Base-by-base conservation (phyloP, 2,797 vertebrate species). In the Echeneis naucrates region DNA sequence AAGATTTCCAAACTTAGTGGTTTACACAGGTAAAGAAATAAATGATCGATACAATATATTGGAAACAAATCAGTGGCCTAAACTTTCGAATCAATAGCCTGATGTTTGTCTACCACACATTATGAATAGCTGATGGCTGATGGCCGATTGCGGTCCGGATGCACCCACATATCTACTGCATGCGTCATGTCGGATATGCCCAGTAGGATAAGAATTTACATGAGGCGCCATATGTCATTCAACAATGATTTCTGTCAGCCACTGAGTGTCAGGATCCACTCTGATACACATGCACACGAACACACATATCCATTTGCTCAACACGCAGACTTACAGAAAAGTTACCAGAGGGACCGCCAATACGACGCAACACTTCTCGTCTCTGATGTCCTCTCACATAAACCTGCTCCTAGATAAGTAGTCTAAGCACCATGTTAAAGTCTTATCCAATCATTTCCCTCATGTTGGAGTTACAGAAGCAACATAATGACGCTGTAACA, bases 401-500 rank as follows among this genome's bases (percentile, higher is more conserved):
- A 75, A 61, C 42, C 48, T 75, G 53, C 48, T 64, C 30, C 6
- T 51, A 50, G 35, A 30, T 77, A 59, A 68, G 27, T 58, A 53
- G 66, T 67, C 40, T 55, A 50, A 68, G 68, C 59, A 66, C 51
- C 71, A 65, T 23, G 37, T 72, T 75, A 54, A 66, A 65, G 59
- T 58, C 48, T 75, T 51, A 75, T 68, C 40, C 55, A 72, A 70
- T 70, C 76, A 44, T 69, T 82, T 64, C 58, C 44, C 48, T 68
- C 51, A 52, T 56, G 40, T 32, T 12, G 26, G 72, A 86, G 84
- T 90, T 88, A 91, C 52, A 75, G 78, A 91, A 72, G 78, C 51
- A 79, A 69, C 70, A 70, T 79, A 75, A 80, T 92, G 86, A 81
- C 38, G 82, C 63, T 80, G 81, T 83, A 68, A 70, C 77, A 73